Conservation (phyloP, 2,797 vertebrate species). For the Sebastes glaucus region DNA sequence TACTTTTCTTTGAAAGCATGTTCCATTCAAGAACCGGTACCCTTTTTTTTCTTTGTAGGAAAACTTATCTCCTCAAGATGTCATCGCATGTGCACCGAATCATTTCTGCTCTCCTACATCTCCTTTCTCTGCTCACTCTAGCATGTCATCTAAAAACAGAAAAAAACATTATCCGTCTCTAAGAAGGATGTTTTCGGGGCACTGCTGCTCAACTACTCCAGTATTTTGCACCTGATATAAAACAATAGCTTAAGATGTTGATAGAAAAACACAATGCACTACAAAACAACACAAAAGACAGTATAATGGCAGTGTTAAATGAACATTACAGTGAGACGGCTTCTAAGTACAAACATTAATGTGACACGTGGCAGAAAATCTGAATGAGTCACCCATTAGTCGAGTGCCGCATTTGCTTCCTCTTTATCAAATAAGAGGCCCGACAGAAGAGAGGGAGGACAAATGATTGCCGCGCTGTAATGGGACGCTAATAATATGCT, state of each 20-base stretch:
- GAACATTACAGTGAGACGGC: conserved; percentile 33
- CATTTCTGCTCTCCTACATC: conserved; percentile 24
- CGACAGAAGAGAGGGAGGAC: neutral
- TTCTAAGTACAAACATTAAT: conserved; percentile 29
- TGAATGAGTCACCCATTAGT: conserved; percentile 35
- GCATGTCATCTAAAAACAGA: conserved; percentile 25
- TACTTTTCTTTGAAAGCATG: neutral
- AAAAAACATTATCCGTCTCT: conserved; percentile 1
- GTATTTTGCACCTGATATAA: conserved; percentile 36
- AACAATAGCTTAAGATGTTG: neutral
- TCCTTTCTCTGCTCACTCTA: neutral
- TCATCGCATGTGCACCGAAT: conserved; percentile 26
- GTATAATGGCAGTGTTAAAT: conserved; percentile 28
- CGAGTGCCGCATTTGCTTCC: conserved; percentile 22
- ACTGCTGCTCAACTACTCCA: conserved; percentile 21
- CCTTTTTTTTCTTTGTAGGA: conserved; percentile 15
- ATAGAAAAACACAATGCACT: neutral
- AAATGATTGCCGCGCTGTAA: conserved; percentile 34
- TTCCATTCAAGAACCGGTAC: neutral
- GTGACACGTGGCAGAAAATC: conserved; percentile 26
- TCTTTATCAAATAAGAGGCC: conserved; percentile 38
- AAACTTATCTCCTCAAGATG: conserved; percentile 24
- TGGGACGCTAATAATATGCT: conserved; percentile 29
- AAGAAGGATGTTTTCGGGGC: conserved; percentile 28
- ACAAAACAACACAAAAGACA: neutral